phyloP scores from a whole-genome alignment of 2,113 vertebrate species.

The Muntiacus muntjak region DNA sequence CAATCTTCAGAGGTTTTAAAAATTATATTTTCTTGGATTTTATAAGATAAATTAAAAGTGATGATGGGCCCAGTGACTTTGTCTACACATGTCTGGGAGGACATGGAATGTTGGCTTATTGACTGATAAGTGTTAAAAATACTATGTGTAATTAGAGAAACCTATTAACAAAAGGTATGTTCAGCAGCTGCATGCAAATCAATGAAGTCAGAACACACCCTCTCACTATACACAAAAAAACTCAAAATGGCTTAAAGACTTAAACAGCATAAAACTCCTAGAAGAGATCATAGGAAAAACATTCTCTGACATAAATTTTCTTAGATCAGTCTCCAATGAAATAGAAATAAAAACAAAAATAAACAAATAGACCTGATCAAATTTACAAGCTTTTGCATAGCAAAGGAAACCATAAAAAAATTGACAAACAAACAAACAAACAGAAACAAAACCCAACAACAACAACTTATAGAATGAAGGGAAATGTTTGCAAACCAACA shows the following conservation, averaged over 20 bases:
- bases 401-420: neutral
- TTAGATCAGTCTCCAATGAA: neutral
- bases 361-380: neutral
- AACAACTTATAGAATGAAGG: neutral
- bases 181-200: neutral
- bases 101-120: neutral
- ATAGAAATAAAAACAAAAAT: neutral
- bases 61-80: neutral
- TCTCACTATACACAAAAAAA: neutral
- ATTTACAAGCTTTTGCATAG: neutral
- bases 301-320: neutral
- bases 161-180: neutral
- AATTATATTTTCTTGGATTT: constrained; percentile 10
- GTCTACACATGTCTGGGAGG: neutral
- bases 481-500: neutral
- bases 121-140: constrained; percentile 16
- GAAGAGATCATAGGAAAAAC: neutral
- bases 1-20: neutral
- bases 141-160: constrained; percentile 8
- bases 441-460: neutral
- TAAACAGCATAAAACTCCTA: neutral
- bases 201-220: neutral
- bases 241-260: neutral
- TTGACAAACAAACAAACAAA: neutral
- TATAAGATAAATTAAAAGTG: constrained; percentile 3